Evolutionary conservation across 2,797 vertebrate species (phyloP), one percentile per base, ranked within the genome.

Genomic region (Pristis pectinata): DNA sequence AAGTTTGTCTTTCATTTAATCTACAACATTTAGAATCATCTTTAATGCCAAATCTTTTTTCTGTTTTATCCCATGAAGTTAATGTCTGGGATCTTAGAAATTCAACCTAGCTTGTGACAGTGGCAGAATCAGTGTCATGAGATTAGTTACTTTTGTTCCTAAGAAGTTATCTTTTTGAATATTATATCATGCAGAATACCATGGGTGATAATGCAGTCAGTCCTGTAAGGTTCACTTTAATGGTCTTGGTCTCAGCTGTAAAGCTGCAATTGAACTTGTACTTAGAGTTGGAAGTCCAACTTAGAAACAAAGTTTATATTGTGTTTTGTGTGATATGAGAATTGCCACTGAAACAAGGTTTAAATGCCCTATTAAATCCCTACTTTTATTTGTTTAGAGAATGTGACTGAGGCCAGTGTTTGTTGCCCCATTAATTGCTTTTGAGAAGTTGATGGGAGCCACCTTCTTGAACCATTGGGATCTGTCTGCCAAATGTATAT

Each of bases 1-100:
- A 53, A 93, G 4, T 41, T 74, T 53, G 49, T 53, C 70, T 94
- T 53, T 94, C 92, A 93, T 93, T 93, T 93, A 22, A 93, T 41
- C 37, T 24, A 70, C 5, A 41, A 49, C 22, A 7, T 3, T 93
- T 37, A 30, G 24, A 2, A 49, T 44, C 22, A 67, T 93, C 44
- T 10, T 30, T 72, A 41, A 94, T 30, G 22, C 44, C 6, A 94
- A 27, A 11, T 80, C 13, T 30, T 59, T 41, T 34, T 4, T 34
- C 83, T 87, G 56, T 61, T 5, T 13, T 59, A 34, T n/a, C 4
- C 30, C 30, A 19, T n/a, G 5, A 11, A 10, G 5, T n/a, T 89
- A 61, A 59, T 53, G 6, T n/a, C 15, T 6, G 59, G 56, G 15
- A 34, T n/a, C 56, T n/a, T 61, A n/a, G 34, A 6, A 15, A n/a